These are phyloP conservation scores for Leptinotarsa texana DNA, from an alignment of 1,140 invertebrate species.

Conservation along the genomic window DNA sequence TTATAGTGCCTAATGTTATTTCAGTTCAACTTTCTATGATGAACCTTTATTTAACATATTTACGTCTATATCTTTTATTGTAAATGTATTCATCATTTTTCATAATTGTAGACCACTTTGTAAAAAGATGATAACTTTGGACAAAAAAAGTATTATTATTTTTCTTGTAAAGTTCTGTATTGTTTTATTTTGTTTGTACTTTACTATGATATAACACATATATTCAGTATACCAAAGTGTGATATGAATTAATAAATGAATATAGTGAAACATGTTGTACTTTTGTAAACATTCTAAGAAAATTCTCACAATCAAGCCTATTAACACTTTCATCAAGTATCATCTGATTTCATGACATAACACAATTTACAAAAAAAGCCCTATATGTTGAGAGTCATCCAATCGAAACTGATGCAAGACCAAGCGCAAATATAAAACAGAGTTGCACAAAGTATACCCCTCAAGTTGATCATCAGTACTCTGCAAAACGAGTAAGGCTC, in stretches of 20 bases:
- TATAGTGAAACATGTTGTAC: not conserved
- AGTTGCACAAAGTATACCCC: not conserved
- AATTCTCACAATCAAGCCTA: not conserved
- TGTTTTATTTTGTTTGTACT: no score
- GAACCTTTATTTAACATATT: no score
- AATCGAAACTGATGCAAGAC: not conserved
- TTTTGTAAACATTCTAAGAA: not conserved
- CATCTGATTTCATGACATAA: not conserved
- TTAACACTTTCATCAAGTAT: not conserved
- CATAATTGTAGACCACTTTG: no score
- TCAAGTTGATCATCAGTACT: conserved; percentile 7
- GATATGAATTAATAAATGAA: not conserved
- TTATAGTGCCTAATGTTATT: no score
- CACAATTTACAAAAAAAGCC: not conserved
- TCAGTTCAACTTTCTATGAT: no score
- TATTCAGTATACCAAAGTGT: no score
- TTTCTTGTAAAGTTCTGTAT: no score
- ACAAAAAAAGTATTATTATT: no score
- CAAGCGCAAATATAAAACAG: not conserved
- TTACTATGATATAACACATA: no score
- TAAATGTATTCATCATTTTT: no score
- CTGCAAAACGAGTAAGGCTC: conserved; percentile 47
- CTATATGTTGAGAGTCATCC: not conserved
- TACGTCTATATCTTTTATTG: no score
- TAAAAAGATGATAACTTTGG: no score